A percentile compares a stretch with the other conserved stretches of the same genome.
Conservation (phyloP, 2,888 invertebrate genomes). For the Sarcophaga subvicina region DNA sequence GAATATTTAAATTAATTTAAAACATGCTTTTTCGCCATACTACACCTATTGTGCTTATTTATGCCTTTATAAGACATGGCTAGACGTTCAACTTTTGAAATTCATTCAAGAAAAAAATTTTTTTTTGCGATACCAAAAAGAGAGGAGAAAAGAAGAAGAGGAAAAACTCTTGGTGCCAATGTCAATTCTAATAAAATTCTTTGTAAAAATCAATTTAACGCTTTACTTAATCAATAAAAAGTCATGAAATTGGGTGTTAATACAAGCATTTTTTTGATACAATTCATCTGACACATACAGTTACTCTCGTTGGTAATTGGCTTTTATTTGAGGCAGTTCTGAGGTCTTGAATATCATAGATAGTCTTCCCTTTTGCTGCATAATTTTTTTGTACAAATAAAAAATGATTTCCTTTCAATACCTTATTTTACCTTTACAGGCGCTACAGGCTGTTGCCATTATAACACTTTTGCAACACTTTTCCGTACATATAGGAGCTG, state of each 20-base stretch:
- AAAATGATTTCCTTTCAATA: too few relatives aligned
- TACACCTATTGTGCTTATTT: not conserved
- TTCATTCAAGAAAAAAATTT: not conserved
- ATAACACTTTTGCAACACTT: too few relatives aligned
- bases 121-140: not conserved
- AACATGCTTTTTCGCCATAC: not conserved
- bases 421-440: too few relatives aligned
- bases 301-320: too few relatives aligned
- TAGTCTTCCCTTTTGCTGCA: too few relatives aligned
- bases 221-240: slow-evolving; percentile 9
- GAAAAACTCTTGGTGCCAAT: not conserved
- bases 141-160: not conserved
- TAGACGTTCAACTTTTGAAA: not conserved
- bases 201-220: not conserved
- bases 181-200: not conserved
- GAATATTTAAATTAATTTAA: slow-evolving; percentile 30
- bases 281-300: too few relatives aligned
- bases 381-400: too few relatives aligned
- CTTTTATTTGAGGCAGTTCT: too few relatives aligned
- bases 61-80: not conserved
- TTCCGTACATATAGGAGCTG: too few relatives aligned
- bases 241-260: not conserved
- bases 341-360: too few relatives aligned
- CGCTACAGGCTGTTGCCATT: too few relatives aligned
- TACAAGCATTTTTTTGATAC: not conserved